Evolutionary conservation across 2,888 invertebrate genomes (phyloP).

Genomic region (Synanthedon vespiformis): DNA sequence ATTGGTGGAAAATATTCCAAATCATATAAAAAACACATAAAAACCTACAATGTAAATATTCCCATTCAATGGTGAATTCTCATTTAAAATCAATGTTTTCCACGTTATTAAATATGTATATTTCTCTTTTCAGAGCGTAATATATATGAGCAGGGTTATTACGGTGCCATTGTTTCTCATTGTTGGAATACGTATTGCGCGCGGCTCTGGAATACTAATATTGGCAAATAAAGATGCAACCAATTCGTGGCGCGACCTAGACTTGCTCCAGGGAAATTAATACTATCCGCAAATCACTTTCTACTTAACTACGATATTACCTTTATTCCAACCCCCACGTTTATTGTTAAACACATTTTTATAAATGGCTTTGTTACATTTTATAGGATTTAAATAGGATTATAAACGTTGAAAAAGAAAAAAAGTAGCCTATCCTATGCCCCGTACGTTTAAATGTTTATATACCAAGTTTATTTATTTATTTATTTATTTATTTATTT

Average conservation of each 20-base stretch:
- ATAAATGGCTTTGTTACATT: too few relatives aligned
- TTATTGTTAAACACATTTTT: too few relatives aligned
- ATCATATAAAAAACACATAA: too few relatives aligned
- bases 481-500: too few relatives aligned
- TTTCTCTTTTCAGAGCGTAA: conserved; percentile 18
- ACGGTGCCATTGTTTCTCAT: conserved; percentile 8
- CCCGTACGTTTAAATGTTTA: too few relatives aligned
- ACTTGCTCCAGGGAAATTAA: background rate
- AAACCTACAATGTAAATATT: conserved; percentile 11
- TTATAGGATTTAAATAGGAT: too few relatives aligned
- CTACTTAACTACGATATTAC: too few relatives aligned
- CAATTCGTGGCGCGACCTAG: conserved; percentile 4
- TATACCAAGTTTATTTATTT: too few relatives aligned
- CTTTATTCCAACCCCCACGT: too few relatives aligned
- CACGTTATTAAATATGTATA: conserved; percentile 4
- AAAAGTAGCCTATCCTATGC: too few relatives aligned
- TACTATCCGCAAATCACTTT: background rate
- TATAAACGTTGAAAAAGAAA: too few relatives aligned
- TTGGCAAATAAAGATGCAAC: conserved; percentile 19
- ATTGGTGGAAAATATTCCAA: too few relatives aligned
- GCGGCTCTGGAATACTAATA: conserved; percentile 26
- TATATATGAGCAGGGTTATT: conserved; percentile 7
- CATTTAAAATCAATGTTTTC: background rate
- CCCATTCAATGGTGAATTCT: background rate
- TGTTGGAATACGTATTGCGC: conserved; percentile 16